Conservation (phyloP, 2,888 invertebrate species). For the Melanostoma mellinum region DNA sequence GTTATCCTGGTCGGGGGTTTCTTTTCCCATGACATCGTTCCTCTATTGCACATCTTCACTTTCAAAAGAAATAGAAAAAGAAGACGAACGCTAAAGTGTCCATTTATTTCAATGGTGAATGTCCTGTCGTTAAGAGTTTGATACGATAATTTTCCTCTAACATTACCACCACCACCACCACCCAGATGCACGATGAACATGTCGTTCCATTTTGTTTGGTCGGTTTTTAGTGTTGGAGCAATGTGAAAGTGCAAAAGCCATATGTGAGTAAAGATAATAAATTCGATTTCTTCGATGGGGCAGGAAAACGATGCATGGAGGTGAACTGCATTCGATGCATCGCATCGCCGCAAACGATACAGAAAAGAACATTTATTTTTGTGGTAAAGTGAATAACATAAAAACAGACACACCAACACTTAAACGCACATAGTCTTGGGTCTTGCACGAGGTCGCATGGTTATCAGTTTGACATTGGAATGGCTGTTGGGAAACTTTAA, state of each 20-base stretch:
- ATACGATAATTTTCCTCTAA: conserved; percentile 50
- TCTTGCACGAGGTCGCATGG: background rate
- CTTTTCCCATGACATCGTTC: conserved; percentile 8
- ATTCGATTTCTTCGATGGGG: conserved; percentile 61
- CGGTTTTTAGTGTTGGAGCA: background rate
- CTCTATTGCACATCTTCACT: conserved; percentile 27
- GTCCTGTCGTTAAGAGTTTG: conserved; percentile 65
- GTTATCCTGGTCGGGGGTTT: conserved; percentile 28
- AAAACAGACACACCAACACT: conserved; percentile 34
- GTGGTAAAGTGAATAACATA: conserved; percentile 60
- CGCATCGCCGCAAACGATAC: conserved; percentile 18
- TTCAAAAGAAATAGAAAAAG: background rate
- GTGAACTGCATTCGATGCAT: conserved; percentile 13
- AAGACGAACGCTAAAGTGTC: conserved; percentile 49
- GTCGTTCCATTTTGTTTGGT: background rate
- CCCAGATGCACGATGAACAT: conserved; percentile 8
- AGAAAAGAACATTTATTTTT: conserved; percentile 49
- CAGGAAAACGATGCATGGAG: background rate
- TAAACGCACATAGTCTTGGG: background rate
- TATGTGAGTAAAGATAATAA: conserved; percentile 36
- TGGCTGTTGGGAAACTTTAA: conserved; percentile 45
- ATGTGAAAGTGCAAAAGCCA: conserved; percentile 26
- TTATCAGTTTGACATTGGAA: conserved; percentile 32
- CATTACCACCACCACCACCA: conserved; percentile 12
- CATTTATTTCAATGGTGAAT: conserved; percentile 66